phyloP scores from a whole-genome alignment of 2,888 invertebrate species.

The Oconnorella tubifera region DNA sequence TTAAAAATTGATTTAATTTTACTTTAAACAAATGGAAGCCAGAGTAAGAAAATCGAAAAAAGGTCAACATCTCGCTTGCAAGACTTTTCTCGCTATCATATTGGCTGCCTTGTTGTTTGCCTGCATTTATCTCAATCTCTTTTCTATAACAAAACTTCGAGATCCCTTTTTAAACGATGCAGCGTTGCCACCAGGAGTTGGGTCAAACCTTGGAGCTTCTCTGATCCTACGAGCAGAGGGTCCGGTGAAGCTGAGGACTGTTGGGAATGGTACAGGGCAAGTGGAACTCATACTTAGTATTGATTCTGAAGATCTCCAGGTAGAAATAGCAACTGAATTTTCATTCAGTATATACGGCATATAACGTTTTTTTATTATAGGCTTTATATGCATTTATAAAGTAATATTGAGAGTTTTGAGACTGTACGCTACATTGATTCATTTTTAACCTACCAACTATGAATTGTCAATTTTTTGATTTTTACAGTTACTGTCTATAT shows the following conservation, averaged over 20 bases:
- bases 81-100: not conserved
- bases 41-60: too few relatives aligned
- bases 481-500: too few relatives aligned
- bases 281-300: not conserved
- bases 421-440: too few relatives aligned
- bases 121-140: constrained; percentile 1
- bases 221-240: constrained; percentile 3
- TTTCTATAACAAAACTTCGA: not conserved
- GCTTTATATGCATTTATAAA: too few relatives aligned
- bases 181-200: not conserved
- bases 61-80: not conserved
- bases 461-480: too few relatives aligned
- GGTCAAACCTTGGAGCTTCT: not conserved
- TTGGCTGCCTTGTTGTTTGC: not conserved
- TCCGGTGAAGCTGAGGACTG: not conserved
- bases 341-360: too few relatives aligned
- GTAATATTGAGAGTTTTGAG: too few relatives aligned
- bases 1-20: too few relatives aligned
- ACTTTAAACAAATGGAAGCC: too few relatives aligned
- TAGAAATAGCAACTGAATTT: not conserved
- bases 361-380: too few relatives aligned
- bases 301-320: constrained; percentile 2
- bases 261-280: not conserved
- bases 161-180: not conserved
- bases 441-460: too few relatives aligned